phyloP scores from a whole-genome alignment of 2,113 vertebrate species.

The Phylloscopus trochiloides region DNA sequence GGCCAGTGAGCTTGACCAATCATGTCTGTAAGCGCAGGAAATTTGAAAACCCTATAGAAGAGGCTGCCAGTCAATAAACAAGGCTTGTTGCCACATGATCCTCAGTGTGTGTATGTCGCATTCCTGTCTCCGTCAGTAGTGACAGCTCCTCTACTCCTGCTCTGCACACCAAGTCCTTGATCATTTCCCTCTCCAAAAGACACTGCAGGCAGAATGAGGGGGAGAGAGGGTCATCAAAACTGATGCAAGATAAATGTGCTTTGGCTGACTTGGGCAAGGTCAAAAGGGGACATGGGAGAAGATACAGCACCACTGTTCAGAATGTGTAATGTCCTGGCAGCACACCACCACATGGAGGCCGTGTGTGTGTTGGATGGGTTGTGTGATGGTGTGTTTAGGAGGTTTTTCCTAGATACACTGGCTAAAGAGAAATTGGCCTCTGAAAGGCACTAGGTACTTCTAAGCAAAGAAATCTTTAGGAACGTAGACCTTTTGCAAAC shows the following conservation, averaged over 20 bases:
- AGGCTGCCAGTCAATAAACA: neutral
- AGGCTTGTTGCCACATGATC: neutral
- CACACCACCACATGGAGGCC: fast-evolving
- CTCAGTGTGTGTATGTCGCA: neutral
- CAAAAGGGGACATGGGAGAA: neutral
- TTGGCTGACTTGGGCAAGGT: neutral
- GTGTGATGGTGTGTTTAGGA: neutral
- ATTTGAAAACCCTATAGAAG: neutral
- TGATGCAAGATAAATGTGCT: neutral
- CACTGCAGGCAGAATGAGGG: neutral
- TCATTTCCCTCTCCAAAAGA: neutral
- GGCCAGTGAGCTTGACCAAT: neutral
- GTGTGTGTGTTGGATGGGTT: neutral
- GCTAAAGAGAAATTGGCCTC: neutral
- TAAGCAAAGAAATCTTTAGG: neutral
- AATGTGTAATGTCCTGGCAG: neutral
- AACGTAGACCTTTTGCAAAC: neutral
- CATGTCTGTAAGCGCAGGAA: neutral
- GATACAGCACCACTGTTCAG: neutral
- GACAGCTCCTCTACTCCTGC: neutral
- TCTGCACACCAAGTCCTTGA: neutral
- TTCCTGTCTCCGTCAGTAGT: neutral
- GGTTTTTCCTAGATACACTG: neutral
- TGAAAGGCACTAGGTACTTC: neutral
- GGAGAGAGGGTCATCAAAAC: neutral